These are phyloP conservation scores for Taeniopygia guttata DNA, from an alignment of 2,797 vertebrate species.

Conservation along the genomic window DNA sequence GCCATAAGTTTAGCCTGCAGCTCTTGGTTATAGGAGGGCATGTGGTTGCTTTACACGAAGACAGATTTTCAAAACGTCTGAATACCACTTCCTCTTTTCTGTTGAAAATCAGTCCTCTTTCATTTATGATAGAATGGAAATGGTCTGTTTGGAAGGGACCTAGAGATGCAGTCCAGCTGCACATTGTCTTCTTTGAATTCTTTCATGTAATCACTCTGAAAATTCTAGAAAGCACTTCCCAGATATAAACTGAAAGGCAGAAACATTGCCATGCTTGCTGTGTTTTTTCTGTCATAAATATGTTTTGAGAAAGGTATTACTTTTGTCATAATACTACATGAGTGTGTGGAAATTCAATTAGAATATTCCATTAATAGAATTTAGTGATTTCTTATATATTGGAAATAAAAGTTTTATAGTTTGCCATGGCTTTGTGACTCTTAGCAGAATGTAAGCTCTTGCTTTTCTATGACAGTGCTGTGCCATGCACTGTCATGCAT, in stretches of 20 bases:
- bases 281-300: background rate
- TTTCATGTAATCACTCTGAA: background rate
- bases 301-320: background rate
- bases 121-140: background rate
- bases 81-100: background rate
- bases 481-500: background rate
- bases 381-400: background rate
- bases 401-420: background rate
- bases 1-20: background rate
- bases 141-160: background rate
- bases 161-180: background rate
- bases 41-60: background rate
- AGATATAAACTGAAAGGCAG: background rate
- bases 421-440: background rate
- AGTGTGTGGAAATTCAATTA: background rate
- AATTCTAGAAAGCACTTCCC: background rate
- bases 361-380: background rate
- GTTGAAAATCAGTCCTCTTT: background rate
- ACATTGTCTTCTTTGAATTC: background rate
- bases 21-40: background rate
- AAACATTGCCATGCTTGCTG: background rate
- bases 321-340: background rate
- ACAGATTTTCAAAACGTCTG: background rate
- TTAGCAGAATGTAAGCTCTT: background rate
- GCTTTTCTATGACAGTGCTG: background rate